phyloP scores from a whole-genome alignment of 2,888 invertebrate genomes.

The Drosophila crucigera region DNA sequence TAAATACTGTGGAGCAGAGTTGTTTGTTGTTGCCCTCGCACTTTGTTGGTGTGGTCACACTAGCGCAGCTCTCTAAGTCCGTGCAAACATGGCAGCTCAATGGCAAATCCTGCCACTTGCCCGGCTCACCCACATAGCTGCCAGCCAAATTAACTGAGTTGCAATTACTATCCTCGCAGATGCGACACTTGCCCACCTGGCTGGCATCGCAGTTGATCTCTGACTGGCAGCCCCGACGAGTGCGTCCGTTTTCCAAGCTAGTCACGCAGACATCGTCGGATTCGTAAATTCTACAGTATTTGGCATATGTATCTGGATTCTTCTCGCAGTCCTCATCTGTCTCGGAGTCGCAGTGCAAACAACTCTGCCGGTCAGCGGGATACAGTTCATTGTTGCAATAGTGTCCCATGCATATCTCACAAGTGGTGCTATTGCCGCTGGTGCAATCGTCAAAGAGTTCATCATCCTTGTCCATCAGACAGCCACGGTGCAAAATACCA shows the following conservation, averaged over 20 bases:
- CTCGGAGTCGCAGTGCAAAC: slow-evolving; percentile 75
- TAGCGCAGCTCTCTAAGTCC: slow-evolving; percentile 60
- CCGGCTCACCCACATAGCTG: slow-evolving; percentile 75
- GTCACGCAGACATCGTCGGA: slow-evolving; percentile 71
- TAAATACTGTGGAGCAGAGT: slow-evolving; percentile 80
- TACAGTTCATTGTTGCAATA: slow-evolving; percentile 71
- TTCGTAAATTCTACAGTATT: slow-evolving; percentile 66
- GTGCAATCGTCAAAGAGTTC: slow-evolving; percentile 66
- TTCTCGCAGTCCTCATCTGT: slow-evolving; percentile 62
- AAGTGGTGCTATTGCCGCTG: slow-evolving; percentile 54
- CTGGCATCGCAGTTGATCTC: slow-evolving; percentile 69
- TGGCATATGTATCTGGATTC: slow-evolving; percentile 47
- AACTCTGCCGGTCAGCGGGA: slow-evolving; percentile 75
- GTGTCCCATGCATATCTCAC: slow-evolving; percentile 55
- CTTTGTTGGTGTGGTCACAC: slow-evolving; percentile 12
- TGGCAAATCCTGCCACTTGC: slow-evolving; percentile 82
- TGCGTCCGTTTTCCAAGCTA: slow-evolving; percentile 62
- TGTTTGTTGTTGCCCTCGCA: slow-evolving; percentile 79
- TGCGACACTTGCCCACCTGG: slow-evolving; percentile 64
- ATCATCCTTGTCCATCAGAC: slow-evolving; percentile 63
- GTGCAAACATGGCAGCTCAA: slow-evolving; percentile 74
- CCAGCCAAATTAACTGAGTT: slow-evolving; percentile 69
- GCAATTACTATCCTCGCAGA: slow-evolving; percentile 74
- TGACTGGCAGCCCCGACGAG: slow-evolving; percentile 76
- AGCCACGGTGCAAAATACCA: slow-evolving; percentile 75